Percentiles rank a stretch among this genome's conserved stretches.
phyloP scores from a whole-genome alignment of 2,888 invertebrate genomes.

The Panorpa germanica region DNA sequence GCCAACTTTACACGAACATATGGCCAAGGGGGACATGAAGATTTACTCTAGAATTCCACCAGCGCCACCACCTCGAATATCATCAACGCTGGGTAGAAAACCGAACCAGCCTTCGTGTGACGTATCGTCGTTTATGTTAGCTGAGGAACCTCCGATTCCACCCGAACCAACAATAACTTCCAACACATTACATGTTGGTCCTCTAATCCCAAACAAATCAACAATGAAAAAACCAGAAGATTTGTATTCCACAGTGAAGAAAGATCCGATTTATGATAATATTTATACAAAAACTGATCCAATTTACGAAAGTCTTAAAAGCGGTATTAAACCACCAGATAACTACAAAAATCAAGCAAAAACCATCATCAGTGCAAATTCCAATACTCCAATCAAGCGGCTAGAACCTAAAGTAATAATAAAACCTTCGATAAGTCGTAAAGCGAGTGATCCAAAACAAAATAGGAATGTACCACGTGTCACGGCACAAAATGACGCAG shows the following conservation, averaged over 20 bases:
- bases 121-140: conserved; percentile 27
- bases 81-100: conserved; percentile 42
- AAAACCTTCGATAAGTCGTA: no score
- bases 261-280: conserved; percentile 19
- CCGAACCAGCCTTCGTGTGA: conserved; percentile 15
- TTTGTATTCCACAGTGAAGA: conserved; percentile 13
- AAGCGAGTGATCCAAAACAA: conserved; percentile 25
- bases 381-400: no score
- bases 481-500: conserved; percentile 19
- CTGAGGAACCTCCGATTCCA: conserved; percentile 26
- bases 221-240: conserved; percentile 17
- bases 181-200: conserved; percentile 33
- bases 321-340: no score
- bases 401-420: no score
- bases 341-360: no score
- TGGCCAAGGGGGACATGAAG: no score
- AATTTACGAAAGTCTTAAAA: no score
- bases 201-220: conserved; percentile 32
- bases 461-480: conserved; percentile 19
- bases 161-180: conserved; percentile 29
- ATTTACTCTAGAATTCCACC: conserved; percentile 38
- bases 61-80: conserved; percentile 55
- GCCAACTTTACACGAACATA: conserved; percentile 18
- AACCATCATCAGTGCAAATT: no score
- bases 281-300: no score